Conservation (phyloP, 2,113 vertebrate species). For the Cynoglossus semilaevis region DNA sequence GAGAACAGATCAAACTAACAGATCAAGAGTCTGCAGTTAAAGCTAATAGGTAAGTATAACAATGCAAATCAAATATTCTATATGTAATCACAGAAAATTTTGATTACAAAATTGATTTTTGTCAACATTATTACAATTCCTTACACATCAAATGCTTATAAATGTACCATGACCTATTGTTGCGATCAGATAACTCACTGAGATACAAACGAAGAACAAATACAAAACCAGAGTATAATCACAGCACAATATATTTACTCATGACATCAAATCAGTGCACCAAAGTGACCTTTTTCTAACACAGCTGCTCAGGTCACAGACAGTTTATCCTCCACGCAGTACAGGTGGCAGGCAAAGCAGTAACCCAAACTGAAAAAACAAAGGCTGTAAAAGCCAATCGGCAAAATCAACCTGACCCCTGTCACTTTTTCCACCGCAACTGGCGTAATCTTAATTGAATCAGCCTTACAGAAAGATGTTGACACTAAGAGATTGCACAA, state of each 20-base stretch:
- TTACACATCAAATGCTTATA: not conserved
- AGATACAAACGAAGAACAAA: not conserved
- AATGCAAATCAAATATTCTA: not conserved
- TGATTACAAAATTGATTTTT: too few relatives aligned
- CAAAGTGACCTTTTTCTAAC: slow-evolving; percentile 38
- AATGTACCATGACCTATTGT: too few relatives aligned
- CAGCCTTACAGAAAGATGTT: slow-evolving; percentile 90
- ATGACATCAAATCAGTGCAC: slow-evolving; percentile 43
- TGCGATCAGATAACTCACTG: too few relatives aligned
- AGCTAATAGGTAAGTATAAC: too few relatives aligned
- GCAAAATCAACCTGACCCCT: slow-evolving; percentile 87
- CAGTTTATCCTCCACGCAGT: slow-evolving; percentile 47
- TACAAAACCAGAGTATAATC: slow-evolving; percentile 27
- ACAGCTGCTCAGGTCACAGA: slow-evolving; percentile 36
- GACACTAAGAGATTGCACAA: slow-evolving; percentile 98
- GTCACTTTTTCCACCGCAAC: slow-evolving; percentile 78
- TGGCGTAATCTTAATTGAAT: slow-evolving; percentile 99
- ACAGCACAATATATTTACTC: slow-evolving; percentile 47
- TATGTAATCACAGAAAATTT: not conserved
- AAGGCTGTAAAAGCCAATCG: slow-evolving; percentile 81
- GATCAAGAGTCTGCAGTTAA: too few relatives aligned
- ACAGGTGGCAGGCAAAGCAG: slow-evolving; percentile 55
- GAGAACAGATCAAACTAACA: too few relatives aligned
- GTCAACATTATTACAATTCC: not conserved
- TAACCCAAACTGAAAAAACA: slow-evolving; percentile 66